phyloP scores from a whole-genome alignment of 2,797 vertebrate genomes.

The Vultur gryphus region DNA sequence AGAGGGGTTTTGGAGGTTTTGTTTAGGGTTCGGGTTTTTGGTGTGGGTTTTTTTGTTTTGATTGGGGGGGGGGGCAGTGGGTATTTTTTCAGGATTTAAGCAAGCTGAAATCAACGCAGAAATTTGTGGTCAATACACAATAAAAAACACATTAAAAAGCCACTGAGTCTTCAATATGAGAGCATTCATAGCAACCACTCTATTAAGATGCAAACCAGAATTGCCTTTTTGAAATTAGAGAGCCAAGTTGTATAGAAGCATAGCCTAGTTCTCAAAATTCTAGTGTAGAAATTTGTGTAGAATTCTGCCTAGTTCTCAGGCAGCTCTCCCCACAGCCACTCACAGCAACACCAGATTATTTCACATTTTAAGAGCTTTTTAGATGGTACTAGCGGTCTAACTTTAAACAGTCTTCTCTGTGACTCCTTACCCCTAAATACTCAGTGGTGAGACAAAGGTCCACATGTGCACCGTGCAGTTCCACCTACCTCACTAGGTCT shows the following conservation, averaged over 20 bases:
- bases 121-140: not conserved
- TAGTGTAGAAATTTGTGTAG: no score
- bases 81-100: not conserved
- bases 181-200: not conserved
- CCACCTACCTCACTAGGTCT: accelerated
- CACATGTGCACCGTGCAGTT: accelerated
- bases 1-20: not conserved
- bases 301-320: no score
- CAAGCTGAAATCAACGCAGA: not conserved
- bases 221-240: not conserved
- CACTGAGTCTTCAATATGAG: not conserved
- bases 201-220: not conserved
- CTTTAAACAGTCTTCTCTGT: not conserved
- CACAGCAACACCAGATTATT: not conserved
- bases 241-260: not conserved
- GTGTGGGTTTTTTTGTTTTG: not conserved
- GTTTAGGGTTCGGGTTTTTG: not conserved
- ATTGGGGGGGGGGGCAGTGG: not conserved
- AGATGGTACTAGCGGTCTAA: not conserved
- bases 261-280: not conserved
- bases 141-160: not conserved
- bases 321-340: not conserved
- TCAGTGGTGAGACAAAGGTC: not conserved
- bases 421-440: not conserved
- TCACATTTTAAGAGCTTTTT: not conserved